phyloP scores from a whole-genome alignment of 2,797 vertebrate genomes.

The Diceros bicornis region DNA sequence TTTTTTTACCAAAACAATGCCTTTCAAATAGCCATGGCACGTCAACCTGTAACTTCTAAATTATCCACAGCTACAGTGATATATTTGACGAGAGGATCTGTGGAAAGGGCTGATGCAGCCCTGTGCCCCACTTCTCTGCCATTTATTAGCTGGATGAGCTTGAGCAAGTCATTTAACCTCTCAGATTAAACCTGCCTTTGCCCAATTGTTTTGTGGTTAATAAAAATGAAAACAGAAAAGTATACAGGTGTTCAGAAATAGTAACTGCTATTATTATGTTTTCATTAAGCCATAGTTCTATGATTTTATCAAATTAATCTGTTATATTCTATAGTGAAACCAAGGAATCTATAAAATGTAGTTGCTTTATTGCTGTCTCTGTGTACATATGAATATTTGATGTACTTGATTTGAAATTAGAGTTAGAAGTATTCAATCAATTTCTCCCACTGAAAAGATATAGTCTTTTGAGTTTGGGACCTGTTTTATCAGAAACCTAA shows the following conservation, averaged over 20 bases:
- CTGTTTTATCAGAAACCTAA: conserved; percentile 48
- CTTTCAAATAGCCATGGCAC: not conserved
- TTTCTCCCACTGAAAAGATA: conserved; percentile 37
- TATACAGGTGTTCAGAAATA: not conserved
- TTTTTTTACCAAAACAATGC: not conserved
- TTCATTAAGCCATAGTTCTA: not conserved
- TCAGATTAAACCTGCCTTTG: conserved; percentile 40
- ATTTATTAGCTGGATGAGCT: not conserved
- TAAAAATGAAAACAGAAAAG: not conserved
- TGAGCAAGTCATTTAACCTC: not conserved
- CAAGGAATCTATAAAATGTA: not conserved
- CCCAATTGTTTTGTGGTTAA: not conserved
- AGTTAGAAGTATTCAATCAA: not conserved
- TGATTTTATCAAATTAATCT: conserved; percentile 41
- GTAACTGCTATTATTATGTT: not conserved
- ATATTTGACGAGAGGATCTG: not conserved
- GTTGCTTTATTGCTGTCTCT: not conserved
- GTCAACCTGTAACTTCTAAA: conserved; percentile 55
- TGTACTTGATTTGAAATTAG: conserved; percentile 31
- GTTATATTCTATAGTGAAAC: not conserved
- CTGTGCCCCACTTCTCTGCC: not conserved
- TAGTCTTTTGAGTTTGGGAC: not conserved
- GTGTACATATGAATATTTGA: not conserved
- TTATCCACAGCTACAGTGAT: not conserved
- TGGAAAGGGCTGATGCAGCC: not conserved